These are phyloP conservation scores for Crotalus viridis DNA, from an alignment of 2,113 vertebrate species.

Conservation along the genomic window DNA sequence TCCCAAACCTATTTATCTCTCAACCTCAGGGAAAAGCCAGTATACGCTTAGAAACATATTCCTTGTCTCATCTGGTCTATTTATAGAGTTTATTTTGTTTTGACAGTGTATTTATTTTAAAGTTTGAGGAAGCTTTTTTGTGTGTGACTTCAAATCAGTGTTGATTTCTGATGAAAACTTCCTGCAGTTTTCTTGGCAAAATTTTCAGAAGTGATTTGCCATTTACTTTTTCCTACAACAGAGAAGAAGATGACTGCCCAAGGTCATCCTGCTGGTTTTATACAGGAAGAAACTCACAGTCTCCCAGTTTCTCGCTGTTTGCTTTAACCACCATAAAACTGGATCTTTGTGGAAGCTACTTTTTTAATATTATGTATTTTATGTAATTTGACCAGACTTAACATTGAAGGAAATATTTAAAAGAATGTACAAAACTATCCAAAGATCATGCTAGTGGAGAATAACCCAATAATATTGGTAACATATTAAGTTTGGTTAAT, in stretches of 20 bases:
- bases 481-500: neutral
- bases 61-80: neutral
- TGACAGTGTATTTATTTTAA: slow-evolving; percentile 66
- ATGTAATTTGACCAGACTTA: slow-evolving; percentile 70
- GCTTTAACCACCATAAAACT: neutral
- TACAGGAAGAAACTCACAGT: neutral
- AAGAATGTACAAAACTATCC: neutral
- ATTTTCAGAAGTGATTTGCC: neutral
- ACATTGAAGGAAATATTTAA: neutral
- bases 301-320: neutral
- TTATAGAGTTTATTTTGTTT: slow-evolving; percentile 22
- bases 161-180: neutral
- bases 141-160: slow-evolving; percentile 18
- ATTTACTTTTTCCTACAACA: neutral
- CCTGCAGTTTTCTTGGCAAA: neutral
- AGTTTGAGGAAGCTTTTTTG: slow-evolving; percentile 62
- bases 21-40: neutral
- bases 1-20: neutral
- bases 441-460: neutral
- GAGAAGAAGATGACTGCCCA: neutral
- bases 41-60: neutral
- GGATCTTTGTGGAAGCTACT: slow-evolving; percentile 57
- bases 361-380: slow-evolving; percentile 66
- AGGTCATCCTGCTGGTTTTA: neutral
- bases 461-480: neutral